These are phyloP conservation scores for Hermatobates lingyangjiaoensis DNA, from an alignment of 1,140 invertebrate genomes.

Conservation along the genomic window DNA sequence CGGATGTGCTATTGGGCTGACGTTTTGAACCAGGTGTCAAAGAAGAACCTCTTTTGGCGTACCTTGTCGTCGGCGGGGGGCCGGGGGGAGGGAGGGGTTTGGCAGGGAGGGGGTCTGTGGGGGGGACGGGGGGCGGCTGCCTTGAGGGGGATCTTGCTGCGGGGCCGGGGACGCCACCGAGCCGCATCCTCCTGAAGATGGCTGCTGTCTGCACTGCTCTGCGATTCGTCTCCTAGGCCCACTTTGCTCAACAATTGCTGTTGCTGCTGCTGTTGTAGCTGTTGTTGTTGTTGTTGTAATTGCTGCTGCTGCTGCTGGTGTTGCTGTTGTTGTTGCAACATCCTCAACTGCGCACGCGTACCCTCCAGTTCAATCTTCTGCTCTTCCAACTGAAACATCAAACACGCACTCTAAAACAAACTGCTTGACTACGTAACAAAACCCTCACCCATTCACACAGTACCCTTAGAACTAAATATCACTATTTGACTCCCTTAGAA, in stretches of 20 bases:
- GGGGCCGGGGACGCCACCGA: background rate
- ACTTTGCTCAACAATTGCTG: background rate
- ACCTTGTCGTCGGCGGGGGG: too few relatives aligned
- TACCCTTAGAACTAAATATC: too few relatives aligned
- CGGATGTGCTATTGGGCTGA: too few relatives aligned
- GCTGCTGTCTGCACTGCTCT: background rate
- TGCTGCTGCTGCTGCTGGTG: background rate
- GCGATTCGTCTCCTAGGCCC: background rate
- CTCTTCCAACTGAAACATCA: constrained; percentile 49
- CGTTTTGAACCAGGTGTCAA: too few relatives aligned
- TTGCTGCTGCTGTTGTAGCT: background rate
- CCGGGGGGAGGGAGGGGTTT: too few relatives aligned
- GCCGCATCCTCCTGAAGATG: background rate
- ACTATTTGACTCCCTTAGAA: too few relatives aligned
- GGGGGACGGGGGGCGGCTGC: background rate
- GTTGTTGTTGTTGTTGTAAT: background rate
- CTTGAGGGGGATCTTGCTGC: constrained; percentile 6
- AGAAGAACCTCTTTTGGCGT: too few relatives aligned
- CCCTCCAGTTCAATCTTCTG: constrained; percentile 63
- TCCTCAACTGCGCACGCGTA: constrained; percentile 47
- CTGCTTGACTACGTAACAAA: too few relatives aligned
- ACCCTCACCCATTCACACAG: too few relatives aligned
- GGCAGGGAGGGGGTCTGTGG: too few relatives aligned
- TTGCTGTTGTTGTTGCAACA: constrained; percentile 32
- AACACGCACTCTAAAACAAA: too few relatives aligned